These are phyloP conservation scores for Berghia stephanieae DNA, from an alignment of 1,140 invertebrate genomes.

Conservation along the genomic window DNA sequence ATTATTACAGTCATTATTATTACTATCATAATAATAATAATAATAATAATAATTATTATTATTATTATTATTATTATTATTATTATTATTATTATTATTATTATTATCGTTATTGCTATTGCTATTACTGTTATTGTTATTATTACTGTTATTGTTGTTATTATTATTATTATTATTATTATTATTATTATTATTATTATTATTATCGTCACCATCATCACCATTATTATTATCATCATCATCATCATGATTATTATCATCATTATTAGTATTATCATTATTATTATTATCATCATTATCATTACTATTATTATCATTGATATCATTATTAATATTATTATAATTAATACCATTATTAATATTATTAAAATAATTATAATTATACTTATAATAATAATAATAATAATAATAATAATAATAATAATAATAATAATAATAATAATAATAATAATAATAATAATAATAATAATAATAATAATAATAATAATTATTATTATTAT, in stretches of 20 bases:
- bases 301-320: background rate
- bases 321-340: background rate
- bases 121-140: background rate
- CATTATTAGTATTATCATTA: too few relatives aligned
- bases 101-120: background rate
- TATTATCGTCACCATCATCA: background rate
- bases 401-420: background rate
- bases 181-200: background rate
- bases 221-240: background rate
- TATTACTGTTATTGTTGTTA: background rate
- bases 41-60: background rate
- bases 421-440: background rate
- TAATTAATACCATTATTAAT: background rate
- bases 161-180: background rate
- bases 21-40: too few relatives aligned
- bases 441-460: background rate
- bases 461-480: background rate
- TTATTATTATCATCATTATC: background rate
- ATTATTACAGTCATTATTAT: too few relatives aligned
- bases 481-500: background rate
- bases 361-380: background rate
- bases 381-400: background rate
- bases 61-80: background rate
- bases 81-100: background rate
- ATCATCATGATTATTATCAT: too few relatives aligned